Evolutionary conservation across 2,113 vertebrate genomes (phyloP), one percentile per base, ranked within the genome.

Genomic region (Cavia aperea): DNA sequence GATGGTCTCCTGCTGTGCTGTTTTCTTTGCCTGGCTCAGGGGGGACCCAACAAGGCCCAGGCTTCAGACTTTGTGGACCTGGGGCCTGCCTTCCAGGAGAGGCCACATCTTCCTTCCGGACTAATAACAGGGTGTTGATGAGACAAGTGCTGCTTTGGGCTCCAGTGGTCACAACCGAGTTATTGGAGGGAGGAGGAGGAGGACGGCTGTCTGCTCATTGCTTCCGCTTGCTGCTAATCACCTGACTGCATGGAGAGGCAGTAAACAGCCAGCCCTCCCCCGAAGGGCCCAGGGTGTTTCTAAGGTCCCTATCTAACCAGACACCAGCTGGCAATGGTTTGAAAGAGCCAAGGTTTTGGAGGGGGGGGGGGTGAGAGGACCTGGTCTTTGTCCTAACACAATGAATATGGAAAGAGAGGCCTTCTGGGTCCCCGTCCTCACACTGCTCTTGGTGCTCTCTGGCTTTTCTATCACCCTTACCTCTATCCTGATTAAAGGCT

Each of bases 211-310:
- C 56, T 33, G 26, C 5, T 51, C 85, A 2, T 19, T 79, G 83
- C 79, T 83, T 73, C 63, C 7, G 13, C 90, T 78, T 5, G 70
- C 21, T 14, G 65, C 56, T 93, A 93, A 94, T 51, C 68, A 86
- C 7, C 29, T 14, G 36, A 36, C 49, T 14, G 88, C 12, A 4
- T 26, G 0, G 2, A 90, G 70, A 82, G 68, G 8, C 33, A 29
- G 87, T 46, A 60, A 89, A 94, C 70, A 89, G 66, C n/a, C 72
- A 2, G 72, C 85, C 54, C 49, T 75, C 66, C 26, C 60, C 10
- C 0, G 0, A n/a, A 54, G 39, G 19, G 6, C 26, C 72, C 36
- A 39, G 31, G 46, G 4, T 6, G n/a, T 43, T n/a, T 4, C 6
- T 24, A 11, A 87, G 65, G 51, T 29, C 63, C 62, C 14, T 13